phyloP scores from a whole-genome alignment of 2,797 vertebrate species.

The Falco cherrug region DNA sequence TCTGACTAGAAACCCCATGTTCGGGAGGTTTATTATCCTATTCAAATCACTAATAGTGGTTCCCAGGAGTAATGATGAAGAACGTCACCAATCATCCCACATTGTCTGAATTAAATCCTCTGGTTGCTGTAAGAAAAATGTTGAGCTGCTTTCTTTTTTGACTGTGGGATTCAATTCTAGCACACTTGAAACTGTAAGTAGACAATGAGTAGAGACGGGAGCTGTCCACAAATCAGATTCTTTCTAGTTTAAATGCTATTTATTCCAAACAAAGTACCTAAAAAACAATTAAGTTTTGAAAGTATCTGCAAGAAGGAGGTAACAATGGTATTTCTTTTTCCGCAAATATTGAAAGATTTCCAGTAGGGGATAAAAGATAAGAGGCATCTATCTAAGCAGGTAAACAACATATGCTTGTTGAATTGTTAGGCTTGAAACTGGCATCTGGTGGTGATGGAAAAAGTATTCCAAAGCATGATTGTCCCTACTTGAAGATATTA shows the following conservation, averaged over 20 bases:
- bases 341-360: background rate
- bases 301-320: background rate
- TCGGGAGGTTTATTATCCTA: background rate
- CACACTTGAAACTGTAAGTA: conserved; percentile 37
- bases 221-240: conserved; percentile 28
- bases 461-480: background rate
- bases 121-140: conserved; percentile 12
- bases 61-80: background rate
- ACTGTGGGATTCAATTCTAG: conserved; percentile 33
- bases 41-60: background rate
- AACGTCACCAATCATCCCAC: conserved; percentile 23
- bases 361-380: background rate
- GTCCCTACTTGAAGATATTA: background rate
- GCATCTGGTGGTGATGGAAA: background rate
- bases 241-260: conserved; percentile 37
- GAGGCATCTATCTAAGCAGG: background rate
- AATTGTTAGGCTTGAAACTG: background rate
- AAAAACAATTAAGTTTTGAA: background rate
- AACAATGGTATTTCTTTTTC: background rate
- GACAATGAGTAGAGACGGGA: background rate
- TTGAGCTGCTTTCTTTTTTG: conserved; percentile 21
- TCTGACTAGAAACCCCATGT: background rate
- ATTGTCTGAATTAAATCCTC: background rate
- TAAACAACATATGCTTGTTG: background rate
- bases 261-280: conserved; percentile 4